Evolutionary conservation across 2,797 vertebrate species (phyloP), one percentile per base, ranked within the genome.

Genomic region (Neopelma chrysocephalum): DNA sequence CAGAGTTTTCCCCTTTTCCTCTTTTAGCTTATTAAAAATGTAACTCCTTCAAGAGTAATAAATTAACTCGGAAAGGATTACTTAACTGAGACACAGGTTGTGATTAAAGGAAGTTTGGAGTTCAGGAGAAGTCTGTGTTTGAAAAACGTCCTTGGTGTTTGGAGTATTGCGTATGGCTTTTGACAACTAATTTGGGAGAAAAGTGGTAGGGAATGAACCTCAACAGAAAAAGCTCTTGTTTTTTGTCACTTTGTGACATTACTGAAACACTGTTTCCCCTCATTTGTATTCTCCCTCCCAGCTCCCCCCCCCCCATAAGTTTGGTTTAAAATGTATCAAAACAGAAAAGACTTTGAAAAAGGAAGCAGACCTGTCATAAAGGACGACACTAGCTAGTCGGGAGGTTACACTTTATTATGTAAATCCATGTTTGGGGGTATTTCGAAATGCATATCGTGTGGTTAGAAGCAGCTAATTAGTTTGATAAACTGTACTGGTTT

Each of bases 21-120:
- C 80, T 89, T 91, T 42, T 48, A 60, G 51, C 58, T 93, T 92
- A 97, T 96, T 97, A 94, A 96, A 96, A 96, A 96, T 96, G 85
- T 87, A 97, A 68, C 53, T 90, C 77, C 57, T 94, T 94, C 85
- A 93, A 82, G 91, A 90, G 85, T 91, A 91, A 95, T 91, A 90
- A 93, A 94, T 96, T 83, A 91, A 88, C 70, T 93, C 0, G 0
- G 66, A 86, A 90, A 88, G 45, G 42, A 82, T 84, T 89, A 48
- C 70, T 86, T 90, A 81, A 91, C 80, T 64, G 85, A 91, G 82
- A 91, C 81, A 65, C 10, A 8, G 42, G 45, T 84, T 90, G 91
- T 89, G 93, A 94, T 94, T 82, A 87, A 93, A 95, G 90, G 86
- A 93, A 92, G 87, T 86, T 80, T 86, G 86, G 68, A 86, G 62